Evolutionary conservation across 1,140 invertebrate species (phyloP).

Genomic region (Ylistrum balloti): DNA sequence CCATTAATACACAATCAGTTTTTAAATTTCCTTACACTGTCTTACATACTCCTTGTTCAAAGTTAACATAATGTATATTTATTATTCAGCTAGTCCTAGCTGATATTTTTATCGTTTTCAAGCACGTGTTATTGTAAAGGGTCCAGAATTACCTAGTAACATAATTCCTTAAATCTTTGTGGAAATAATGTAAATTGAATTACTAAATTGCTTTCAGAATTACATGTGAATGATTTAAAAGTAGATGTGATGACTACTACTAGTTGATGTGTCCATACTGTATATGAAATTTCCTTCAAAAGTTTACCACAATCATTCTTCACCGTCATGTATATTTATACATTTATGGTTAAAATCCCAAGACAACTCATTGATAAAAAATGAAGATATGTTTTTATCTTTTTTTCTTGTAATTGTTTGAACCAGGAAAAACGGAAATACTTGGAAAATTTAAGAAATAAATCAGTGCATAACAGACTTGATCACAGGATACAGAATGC

Average conservation of each 20-base stretch:
- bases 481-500: too few relatives aligned
- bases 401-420: neutral
- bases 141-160: neutral
- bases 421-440: neutral
- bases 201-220: conserved; percentile 36
- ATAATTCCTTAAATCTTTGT: neutral
- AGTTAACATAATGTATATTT: conserved; percentile 1
- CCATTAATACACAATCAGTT: conserved; percentile 27
- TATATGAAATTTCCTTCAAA: neutral
- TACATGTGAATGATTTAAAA: conserved; percentile 40
- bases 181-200: conserved; percentile 20
- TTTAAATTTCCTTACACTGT: neutral
- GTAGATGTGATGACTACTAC: neutral
- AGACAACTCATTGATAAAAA: too few relatives aligned
- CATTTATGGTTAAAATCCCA: neutral
- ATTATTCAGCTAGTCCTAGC: neutral
- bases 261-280: neutral
- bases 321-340: conserved; percentile 9
- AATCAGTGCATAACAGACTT: neutral
- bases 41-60: neutral
- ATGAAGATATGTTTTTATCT: too few relatives aligned
- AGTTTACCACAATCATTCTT: neutral
- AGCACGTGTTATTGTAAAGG: neutral
- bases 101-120: conserved; percentile 35
- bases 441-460: neutral